Evolutionary conservation across 2,888 invertebrate species (phyloP).

Genomic region (Hydriomena furcata): DNA sequence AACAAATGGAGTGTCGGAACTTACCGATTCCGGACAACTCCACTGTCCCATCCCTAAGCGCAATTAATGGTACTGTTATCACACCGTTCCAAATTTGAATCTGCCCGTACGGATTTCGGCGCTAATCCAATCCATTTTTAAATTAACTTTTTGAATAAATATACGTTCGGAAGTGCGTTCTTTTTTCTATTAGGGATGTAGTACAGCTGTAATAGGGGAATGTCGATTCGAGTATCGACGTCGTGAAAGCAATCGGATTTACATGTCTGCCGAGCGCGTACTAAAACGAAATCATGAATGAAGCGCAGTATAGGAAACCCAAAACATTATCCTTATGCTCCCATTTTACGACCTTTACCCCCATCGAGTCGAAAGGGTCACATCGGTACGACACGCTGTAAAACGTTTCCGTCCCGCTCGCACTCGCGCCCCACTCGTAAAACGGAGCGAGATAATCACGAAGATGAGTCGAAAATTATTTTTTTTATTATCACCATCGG

Average conservation of each 20-base stretch:
- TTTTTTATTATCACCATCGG: slow-evolving; percentile 84
- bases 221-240: slow-evolving; percentile 67
- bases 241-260: slow-evolving; percentile 79
- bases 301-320: slow-evolving; percentile 81
- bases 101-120: slow-evolving; percentile 48
- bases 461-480: slow-evolving; percentile 84
- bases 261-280: slow-evolving; percentile 78
- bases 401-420: slow-evolving; percentile 63
- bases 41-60: slow-evolving; percentile 60
- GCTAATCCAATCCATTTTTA: slow-evolving; percentile 39
- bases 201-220: slow-evolving; percentile 69
- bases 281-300: slow-evolving; percentile 84
- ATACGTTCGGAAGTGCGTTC: slow-evolving; percentile 27
- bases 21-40: slow-evolving; percentile 50
- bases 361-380: slow-evolving; percentile 82
- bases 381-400: slow-evolving; percentile 76
- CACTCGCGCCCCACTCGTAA: slow-evolving; percentile 58
- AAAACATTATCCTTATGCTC: slow-evolving; percentile 84
- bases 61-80: slow-evolving; percentile 73
- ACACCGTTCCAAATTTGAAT: slow-evolving; percentile 69
- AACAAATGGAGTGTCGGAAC: slow-evolving; percentile 79
- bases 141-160: slow-evolving; percentile 42
- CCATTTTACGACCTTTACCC: slow-evolving; percentile 84
- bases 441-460: slow-evolving; percentile 78
- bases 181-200: slow-evolving; percentile 72